Evolutionary conservation across 2,888 invertebrate genomes (phyloP).

Genomic region (Poecilobothrus nobilitatus): DNA sequence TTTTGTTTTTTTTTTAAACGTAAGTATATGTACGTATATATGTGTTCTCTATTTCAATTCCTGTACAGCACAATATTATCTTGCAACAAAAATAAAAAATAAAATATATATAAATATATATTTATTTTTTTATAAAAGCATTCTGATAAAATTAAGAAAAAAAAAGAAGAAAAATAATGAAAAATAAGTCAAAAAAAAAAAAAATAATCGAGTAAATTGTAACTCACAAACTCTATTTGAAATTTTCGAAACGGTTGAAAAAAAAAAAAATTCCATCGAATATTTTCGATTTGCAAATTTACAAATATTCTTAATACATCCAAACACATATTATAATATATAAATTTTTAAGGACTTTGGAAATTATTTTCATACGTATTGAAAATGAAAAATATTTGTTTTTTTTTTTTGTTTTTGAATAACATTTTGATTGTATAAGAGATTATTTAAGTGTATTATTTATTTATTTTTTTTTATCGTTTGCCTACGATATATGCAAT

Average conservation of each 20-base stretch:
- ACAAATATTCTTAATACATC: no score
- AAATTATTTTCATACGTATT: background rate
- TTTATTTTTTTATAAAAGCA: no score
- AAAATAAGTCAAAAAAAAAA: no score
- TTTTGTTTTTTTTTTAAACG: no score
- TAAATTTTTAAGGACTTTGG: background rate
- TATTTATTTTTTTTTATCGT: background rate
- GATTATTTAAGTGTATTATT: background rate
- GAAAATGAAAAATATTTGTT: background rate
- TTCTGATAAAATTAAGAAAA: no score
- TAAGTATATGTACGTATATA: background rate
- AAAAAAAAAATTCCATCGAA: no score
- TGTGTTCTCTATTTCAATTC: background rate
- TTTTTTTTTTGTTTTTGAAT: background rate
- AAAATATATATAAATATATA: no score
- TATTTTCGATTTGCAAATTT: no score
- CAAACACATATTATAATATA: no score
- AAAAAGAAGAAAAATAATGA: no score
- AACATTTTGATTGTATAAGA: background rate
- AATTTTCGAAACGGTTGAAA: background rate
- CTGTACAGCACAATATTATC: background rate
- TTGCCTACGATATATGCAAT: conserved; percentile 3
- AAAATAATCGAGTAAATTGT: background rate
- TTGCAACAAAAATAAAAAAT: background rate
- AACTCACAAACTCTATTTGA: background rate